These are phyloP conservation scores for Leptocoma aspasia DNA, from an alignment of 2,113 vertebrate species.

Conservation along the genomic window DNA sequence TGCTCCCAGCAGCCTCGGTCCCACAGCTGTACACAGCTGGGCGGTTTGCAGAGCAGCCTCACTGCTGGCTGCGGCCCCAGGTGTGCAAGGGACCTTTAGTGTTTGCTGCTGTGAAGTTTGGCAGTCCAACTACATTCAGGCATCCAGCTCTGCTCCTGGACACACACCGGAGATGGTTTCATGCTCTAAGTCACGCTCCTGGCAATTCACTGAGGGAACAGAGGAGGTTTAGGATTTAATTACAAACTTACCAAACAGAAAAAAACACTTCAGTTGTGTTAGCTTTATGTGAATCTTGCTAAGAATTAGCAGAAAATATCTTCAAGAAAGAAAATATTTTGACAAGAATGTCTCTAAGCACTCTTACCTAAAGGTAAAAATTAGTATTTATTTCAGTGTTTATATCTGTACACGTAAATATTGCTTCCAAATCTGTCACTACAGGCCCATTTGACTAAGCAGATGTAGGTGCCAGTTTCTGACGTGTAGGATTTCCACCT, in stretches of 20 bases:
- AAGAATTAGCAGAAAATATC: background rate
- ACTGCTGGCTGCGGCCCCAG: accelerated
- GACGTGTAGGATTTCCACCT: background rate
- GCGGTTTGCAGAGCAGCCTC: accelerated
- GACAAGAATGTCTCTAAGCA: background rate
- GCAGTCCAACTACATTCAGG: accelerated
- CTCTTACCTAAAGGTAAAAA: background rate
- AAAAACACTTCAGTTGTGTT: background rate
- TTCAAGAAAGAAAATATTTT: background rate
- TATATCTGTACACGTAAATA: background rate
- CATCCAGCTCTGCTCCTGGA: background rate
- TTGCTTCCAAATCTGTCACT: background rate
- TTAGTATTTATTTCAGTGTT: background rate
- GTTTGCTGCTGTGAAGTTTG: accelerated
- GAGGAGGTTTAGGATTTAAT: background rate
- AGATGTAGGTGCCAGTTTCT: background rate
- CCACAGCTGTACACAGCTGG: background rate
- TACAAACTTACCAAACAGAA: background rate
- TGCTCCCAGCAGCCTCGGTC: accelerated
- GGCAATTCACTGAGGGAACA: background rate
- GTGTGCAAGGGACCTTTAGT: accelerated
- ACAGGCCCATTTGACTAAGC: background rate
- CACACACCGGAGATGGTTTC: accelerated
- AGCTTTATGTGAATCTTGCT: background rate
- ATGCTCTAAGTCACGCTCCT: accelerated